Conservation (phyloP, 2,113 vertebrate species). For the Peromyscus leucopus region DNA sequence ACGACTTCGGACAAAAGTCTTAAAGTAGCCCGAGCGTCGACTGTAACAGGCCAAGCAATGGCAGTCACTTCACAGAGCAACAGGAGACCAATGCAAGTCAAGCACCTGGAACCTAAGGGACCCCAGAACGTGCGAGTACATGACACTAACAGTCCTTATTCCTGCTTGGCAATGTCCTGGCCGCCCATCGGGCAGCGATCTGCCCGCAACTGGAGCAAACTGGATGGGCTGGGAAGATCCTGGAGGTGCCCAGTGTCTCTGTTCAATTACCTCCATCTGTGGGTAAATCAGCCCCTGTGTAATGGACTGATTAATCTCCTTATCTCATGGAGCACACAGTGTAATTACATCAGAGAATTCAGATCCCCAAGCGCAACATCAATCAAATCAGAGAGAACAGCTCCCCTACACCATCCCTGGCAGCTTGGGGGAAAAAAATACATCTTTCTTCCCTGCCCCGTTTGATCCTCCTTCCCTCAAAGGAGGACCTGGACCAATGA, state of each 20-base stretch:
- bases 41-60: neutral
- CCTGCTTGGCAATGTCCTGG: neutral
- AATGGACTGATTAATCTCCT: slow-evolving; percentile 94
- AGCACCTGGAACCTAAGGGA: neutral
- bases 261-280: slow-evolving; percentile 90
- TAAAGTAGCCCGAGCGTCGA: neutral
- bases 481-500: neutral
- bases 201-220: slow-evolving; percentile 27
- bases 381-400: slow-evolving; percentile 87
- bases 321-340: slow-evolving; percentile 90
- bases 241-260: slow-evolving; percentile 79
- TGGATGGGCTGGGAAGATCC: slow-evolving; percentile 54
- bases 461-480: neutral
- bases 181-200: slow-evolving; percentile 32
- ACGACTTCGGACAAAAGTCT: neutral
- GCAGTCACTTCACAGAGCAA: neutral
- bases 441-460: neutral
- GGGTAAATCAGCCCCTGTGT: slow-evolving; percentile 84
- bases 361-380: slow-evolving; percentile 88
- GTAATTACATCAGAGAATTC: slow-evolving; percentile 92
- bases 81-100: rapidly evolving
- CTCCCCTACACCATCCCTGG: slow-evolving; percentile 24
- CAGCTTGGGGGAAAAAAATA: slow-evolving; percentile 10
- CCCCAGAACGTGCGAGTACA: neutral
- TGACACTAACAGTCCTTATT: neutral